Evolutionary conservation across 2,113 vertebrate genomes (phyloP), one percentile per base, ranked within the genome.

Genomic region (Echinops telfairi): DNA sequence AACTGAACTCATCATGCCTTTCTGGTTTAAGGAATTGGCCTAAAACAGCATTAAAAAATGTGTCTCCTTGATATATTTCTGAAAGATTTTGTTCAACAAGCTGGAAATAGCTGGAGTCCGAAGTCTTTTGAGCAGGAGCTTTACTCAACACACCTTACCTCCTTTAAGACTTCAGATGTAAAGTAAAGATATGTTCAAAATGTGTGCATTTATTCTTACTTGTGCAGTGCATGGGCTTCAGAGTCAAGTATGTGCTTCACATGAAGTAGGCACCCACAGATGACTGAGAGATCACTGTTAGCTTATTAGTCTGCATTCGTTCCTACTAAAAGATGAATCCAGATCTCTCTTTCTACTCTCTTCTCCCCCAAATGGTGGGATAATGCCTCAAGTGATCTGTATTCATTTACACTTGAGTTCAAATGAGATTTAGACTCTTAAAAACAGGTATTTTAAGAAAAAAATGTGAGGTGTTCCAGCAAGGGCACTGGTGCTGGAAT

Each of bases 371-470:
- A 89, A 58, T 71, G n/a, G 57, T 83, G 47, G 68, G 90, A 70
- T 88, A 23, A 33, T 83, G 64, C 57, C 36, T 92, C 60, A 40
- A 73, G 84, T 25, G 84, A 33, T 83, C 88, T 91, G 33, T 81
- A 95, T 92, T 82, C 81, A 64, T 86, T 96, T 96, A 79, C 33
- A 86, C 43, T 85, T 70, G 86, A 84, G 60, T 86, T 94, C 71
- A 68, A 62, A 83, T 79, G 83, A 91, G 33, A 91, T 86, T 87
- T 86, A 73, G 82, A 64, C 27, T 89, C 33, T 73, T 78, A 68
- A 93, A 36, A 77, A 57, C 75, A 84, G 6, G 31, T 31, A 89
- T 83, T 78, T 91, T 86, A 58, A 91, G 31, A 53, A 76, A 94
- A 40, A 88, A 70, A 76, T 95, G 31, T 23, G 60, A 53, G 47